Evolutionary conservation across 2,113 vertebrate species (phyloP), one percentile per base, ranked within the genome.

Genomic region (Mustelus asterias): DNA sequence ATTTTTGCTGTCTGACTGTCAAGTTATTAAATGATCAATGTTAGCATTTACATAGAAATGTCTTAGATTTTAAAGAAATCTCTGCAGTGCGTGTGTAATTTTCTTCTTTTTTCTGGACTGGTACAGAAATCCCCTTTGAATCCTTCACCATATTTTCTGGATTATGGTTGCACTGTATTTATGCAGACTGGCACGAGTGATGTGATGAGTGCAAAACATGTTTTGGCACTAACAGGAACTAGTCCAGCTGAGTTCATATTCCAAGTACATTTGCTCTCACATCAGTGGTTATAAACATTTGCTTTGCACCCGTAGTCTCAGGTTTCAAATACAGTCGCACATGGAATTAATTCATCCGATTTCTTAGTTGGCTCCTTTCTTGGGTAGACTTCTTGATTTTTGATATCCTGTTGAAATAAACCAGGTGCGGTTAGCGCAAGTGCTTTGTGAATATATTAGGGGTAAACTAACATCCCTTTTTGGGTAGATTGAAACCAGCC

Each of bases 231-330:
- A 60, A 58, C 88, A 33, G 54, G 88, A 90, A 13, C 48, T 26
- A 44, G 22, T 72, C 65, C 20, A 94, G 18, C 37, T 94, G 37
- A 94, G 33, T 94, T 94, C 20, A 26, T 70, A 94, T n/a, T 94
- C 37, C 65, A 70, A 60, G 54, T 10, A 92, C 80, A 90, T 90
- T 70, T 94, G 63, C 65, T 94, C 37, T 70, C 20, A 94, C 26
- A 37, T 94, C 37, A 94, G 65, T 94, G 65, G 93, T 94, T 70
- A 60, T 90, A 90, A 90, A 90, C 88, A 94, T 94, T 94, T 94
- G n/a, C n/a, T 94, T 94, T 94, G 60, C 29, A 41, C 60, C 60
- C 63, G 3, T 70, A 24, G 65, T 94, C 22, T 93, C 18, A 3
- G 26, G 90, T 67, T 93, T 93, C 22, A 44, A 44, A 67, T 44